phyloP scores from a whole-genome alignment of 2,797 vertebrate species.

The Myotis pilosus region DNA sequence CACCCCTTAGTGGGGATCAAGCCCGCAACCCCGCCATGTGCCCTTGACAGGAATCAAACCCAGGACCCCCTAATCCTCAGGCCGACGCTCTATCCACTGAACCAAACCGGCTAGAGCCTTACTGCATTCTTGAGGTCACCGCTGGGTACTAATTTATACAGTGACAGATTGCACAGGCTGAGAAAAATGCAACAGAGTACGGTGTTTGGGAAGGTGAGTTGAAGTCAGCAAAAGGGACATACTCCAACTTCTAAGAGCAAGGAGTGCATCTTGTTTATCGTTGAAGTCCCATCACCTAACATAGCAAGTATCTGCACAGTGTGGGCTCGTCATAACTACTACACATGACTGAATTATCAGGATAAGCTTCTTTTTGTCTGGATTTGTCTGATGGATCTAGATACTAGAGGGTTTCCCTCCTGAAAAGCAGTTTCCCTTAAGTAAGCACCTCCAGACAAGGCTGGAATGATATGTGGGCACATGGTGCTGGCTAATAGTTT shows the following conservation, averaged over 20 bases:
- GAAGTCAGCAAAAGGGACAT: neutral
- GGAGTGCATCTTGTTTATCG: neutral
- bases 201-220: neutral
- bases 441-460: neutral
- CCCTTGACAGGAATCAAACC: too few relatives aligned
- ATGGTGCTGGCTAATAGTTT: neutral
- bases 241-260: neutral
- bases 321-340: neutral
- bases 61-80: too few relatives aligned
- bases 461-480: too few relatives aligned
- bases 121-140: neutral
- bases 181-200: neutral
- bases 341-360: neutral
- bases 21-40: too few relatives aligned
- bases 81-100: too few relatives aligned
- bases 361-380: neutral
- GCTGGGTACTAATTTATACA: slow-evolving; percentile 15
- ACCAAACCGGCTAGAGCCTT: neutral
- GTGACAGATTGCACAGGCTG: neutral
- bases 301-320: neutral
- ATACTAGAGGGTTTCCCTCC: neutral
- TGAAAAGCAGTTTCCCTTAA: neutral
- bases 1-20: too few relatives aligned
- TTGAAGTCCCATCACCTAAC: neutral
- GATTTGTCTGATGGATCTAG: neutral